Conservation (phyloP, 2,113 vertebrate species). For the Strigops habroptila region DNA sequence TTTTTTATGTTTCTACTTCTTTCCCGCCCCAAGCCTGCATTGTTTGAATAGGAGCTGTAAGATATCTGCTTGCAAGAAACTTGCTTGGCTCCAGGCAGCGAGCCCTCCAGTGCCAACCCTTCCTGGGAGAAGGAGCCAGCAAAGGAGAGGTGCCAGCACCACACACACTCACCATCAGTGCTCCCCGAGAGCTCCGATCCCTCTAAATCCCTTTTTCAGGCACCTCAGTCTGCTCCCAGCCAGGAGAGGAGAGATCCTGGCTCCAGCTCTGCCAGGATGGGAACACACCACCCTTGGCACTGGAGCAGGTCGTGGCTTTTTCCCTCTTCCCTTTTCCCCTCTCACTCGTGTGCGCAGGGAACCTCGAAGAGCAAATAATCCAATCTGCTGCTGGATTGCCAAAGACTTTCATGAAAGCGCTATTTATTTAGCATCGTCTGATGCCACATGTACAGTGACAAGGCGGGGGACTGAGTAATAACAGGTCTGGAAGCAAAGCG, state of each 20-base stretch:
- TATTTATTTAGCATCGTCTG: conserved; percentile 33
- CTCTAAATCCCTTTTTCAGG: not conserved
- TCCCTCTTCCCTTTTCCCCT: not conserved
- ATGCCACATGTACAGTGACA: not conserved
- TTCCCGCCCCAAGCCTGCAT: not conserved
- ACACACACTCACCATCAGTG: accelerated
- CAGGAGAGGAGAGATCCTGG: not conserved
- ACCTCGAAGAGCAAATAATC: conserved; percentile 19
- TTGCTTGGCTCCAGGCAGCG: not conserved
- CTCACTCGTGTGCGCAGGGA: not conserved
- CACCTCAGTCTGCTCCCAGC: accelerated
- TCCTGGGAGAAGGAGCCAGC: not conserved
- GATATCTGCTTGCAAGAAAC: not conserved
- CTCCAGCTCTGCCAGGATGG: accelerated
- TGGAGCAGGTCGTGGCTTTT: not conserved
- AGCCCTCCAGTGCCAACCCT: not conserved
- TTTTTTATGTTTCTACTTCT: not conserved
- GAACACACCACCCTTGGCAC: accelerated
- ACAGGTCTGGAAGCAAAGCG: not conserved
- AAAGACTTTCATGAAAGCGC: conserved; percentile 28
- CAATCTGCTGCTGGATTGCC: conserved; percentile 1
- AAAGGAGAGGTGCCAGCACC: not conserved
- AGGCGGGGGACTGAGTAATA: not conserved
- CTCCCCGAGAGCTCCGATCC: not conserved
- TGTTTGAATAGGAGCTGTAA: not conserved